Evolutionary conservation across 2,113 vertebrate genomes (phyloP).

Genomic region (Bubo bubo): DNA sequence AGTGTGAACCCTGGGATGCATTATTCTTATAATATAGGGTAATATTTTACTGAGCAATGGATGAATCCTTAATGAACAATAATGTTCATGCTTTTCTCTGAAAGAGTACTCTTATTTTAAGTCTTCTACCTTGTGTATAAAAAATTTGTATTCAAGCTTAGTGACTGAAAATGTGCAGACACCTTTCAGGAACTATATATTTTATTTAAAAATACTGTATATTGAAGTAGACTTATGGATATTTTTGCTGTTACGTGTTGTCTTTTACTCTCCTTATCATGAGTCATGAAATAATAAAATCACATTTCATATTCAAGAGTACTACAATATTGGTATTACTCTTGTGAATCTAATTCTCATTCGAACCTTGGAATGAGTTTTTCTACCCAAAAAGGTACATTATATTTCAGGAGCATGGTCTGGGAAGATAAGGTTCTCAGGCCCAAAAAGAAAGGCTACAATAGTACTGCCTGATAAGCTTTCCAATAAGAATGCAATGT

Average conservation of each 20-base stretch:
- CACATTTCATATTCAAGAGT: neutral
- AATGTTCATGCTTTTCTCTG: neutral
- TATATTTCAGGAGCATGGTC: neutral
- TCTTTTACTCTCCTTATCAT: neutral
- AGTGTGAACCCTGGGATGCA: neutral
- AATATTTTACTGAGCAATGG: neutral
- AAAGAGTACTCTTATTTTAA: neutral
- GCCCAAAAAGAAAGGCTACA: neutral
- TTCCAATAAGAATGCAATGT: neutral
- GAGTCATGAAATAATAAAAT: neutral
- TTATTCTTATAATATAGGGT: neutral
- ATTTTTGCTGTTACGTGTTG: neutral
- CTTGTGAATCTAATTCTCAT: neutral
- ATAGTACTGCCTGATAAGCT: neutral
- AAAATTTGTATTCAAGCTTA: neutral
- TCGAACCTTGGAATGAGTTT: neutral
- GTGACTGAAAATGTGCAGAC: neutral
- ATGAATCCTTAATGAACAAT: neutral
- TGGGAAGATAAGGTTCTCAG: slow-evolving; percentile 7
- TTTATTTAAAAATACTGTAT: neutral
- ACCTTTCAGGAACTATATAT: neutral
- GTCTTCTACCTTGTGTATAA: neutral
- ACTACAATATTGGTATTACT: neutral
- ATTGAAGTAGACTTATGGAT: neutral
- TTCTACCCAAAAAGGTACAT: neutral